Percentiles rank a stretch among this genome's conserved stretches.
These are phyloP conservation scores for Onychostruthus taczanowskii DNA, from an alignment of 2,113 vertebrate species.

Conservation along the genomic window DNA sequence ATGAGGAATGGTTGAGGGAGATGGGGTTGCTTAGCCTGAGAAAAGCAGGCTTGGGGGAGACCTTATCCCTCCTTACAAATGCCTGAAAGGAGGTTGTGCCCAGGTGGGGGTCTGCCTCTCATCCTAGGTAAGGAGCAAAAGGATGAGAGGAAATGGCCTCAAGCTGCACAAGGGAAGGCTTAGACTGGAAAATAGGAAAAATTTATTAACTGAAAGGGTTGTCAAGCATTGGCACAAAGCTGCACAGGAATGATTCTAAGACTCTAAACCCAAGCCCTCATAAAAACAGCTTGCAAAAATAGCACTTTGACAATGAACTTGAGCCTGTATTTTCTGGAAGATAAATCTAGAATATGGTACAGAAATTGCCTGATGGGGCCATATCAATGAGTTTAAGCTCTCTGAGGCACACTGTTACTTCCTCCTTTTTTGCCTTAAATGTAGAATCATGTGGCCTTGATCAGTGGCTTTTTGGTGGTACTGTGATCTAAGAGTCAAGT, in stretches of 20 bases:
- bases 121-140: background rate
- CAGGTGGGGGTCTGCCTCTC: background rate
- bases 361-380: background rate
- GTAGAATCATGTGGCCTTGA: background rate
- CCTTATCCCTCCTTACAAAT: background rate
- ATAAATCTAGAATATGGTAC: background rate
- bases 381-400: background rate
- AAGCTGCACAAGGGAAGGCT: background rate
- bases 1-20: background rate
- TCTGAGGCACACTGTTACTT: background rate
- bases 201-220: background rate
- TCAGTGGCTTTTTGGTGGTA: background rate
- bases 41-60: background rate
- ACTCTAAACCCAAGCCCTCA: background rate
- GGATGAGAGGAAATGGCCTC: background rate
- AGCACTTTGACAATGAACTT: background rate
- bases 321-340: background rate
- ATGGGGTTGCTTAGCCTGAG: background rate
- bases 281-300: background rate
- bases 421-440: background rate
- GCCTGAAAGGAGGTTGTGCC: background rate
- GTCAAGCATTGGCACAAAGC: background rate
- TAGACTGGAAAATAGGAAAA: background rate
- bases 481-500: background rate
- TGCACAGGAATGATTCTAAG: background rate